Percentiles rank a stretch among this genome's conserved stretches.
Evolutionary conservation across 2,888 invertebrate genomes (phyloP).

Genomic region (Polymixis lichenea): DNA sequence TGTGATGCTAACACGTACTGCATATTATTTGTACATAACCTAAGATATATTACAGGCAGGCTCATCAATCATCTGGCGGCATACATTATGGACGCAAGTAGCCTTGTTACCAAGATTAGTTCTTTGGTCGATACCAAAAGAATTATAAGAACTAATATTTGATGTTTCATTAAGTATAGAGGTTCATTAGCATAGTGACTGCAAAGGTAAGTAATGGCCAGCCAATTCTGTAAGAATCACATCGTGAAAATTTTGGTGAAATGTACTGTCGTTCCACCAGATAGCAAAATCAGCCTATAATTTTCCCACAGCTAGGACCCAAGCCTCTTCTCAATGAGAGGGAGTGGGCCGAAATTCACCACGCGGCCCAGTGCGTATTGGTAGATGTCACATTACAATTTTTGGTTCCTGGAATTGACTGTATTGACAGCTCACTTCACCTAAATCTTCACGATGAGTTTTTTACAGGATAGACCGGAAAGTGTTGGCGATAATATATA

Average conservation of each 20-base stretch:
- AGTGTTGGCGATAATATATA: no score
- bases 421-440: neutral
- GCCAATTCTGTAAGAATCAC: neutral
- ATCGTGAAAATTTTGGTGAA: neutral
- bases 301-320: no score
- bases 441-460: neutral
- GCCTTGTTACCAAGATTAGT: slow-evolving; percentile 20
- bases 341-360: no score
- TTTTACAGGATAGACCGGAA: neutral
- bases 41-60: slow-evolving; percentile 3
- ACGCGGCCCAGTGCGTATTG: no score
- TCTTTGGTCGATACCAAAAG: neutral
- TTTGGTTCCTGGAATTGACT: no score
- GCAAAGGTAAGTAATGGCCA: neutral
- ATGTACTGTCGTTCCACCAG: neutral
- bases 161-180: neutral
- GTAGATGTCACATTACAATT: no score
- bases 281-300: no score
- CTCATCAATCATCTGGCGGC: slow-evolving; percentile 34
- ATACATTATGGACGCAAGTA: slow-evolving; percentile 13
- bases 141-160: slow-evolving; percentile 16
- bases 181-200: neutral
- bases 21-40: slow-evolving; percentile 7
- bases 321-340: no score
- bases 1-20: neutral